These are phyloP conservation scores for Sternotherus odoratus DNA, from an alignment of 2,797 vertebrate species.

Conservation along the genomic window DNA sequence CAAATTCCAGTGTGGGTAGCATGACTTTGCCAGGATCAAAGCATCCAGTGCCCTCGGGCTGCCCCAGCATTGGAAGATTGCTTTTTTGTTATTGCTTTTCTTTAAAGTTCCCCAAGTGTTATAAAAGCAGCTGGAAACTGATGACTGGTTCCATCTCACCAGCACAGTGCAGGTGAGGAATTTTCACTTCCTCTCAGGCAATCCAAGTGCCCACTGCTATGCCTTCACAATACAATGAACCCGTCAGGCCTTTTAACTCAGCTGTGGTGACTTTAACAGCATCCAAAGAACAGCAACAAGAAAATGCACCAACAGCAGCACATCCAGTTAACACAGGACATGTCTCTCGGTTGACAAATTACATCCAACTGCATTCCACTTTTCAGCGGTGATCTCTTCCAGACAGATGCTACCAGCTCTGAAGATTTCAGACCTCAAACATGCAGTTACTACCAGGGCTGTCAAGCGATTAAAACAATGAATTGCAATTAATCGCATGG, in stretches of 20 bases:
- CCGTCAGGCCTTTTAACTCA: not conserved
- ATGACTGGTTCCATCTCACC: not conserved
- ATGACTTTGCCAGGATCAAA: not conserved
- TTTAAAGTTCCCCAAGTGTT: not conserved
- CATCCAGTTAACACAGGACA: not conserved
- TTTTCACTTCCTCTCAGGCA: not conserved
- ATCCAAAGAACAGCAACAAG: not conserved
- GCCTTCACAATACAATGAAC: not conserved
- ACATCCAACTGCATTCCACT: not conserved
- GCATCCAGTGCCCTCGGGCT: not conserved
- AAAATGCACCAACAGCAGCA: not conserved
- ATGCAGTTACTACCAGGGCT: not conserved
- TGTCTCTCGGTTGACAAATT: not conserved
- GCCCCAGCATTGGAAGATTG: not conserved
- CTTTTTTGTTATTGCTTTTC: not conserved
- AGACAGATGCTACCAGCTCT: not conserved
- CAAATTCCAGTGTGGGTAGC: not conserved
- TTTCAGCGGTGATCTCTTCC: not conserved
- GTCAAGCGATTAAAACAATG: too few relatives aligned
- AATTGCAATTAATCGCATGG: too few relatives aligned
- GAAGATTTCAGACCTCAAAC: not conserved
- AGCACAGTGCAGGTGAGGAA: not conserved
- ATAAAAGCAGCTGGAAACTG: not conserved
- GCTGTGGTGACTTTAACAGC: not conserved
- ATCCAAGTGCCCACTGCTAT: not conserved